Conservation (phyloP, 1,140 invertebrate species). For the Apis dorsata region DNA sequence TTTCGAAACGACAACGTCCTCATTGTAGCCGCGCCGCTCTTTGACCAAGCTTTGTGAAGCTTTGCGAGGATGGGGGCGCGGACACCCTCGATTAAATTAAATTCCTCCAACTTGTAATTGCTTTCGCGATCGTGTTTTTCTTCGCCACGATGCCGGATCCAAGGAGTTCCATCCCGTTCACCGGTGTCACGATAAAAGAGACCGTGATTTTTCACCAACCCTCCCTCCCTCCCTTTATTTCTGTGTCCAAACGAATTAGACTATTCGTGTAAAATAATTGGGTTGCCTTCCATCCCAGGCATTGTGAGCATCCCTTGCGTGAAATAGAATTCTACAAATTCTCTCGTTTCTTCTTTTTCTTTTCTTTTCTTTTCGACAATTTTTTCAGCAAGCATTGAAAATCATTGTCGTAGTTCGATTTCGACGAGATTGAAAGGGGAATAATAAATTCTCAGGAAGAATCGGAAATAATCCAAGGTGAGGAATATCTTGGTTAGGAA, state of each 20-base stretch:
- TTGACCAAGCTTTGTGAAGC: slow-evolving; percentile 17
- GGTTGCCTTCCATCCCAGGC: too few species aligned
- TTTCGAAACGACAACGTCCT: slow-evolving; percentile 22
- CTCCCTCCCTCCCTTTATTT: not conserved
- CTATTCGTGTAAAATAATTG: not conserved
- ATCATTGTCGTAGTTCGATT: not conserved
- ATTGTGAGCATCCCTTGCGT: not conserved
- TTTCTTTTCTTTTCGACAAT: not conserved
- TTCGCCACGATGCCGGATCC: not conserved
- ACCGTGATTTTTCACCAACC: slow-evolving; percentile 1
- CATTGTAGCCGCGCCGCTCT: not conserved
- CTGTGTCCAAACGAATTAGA: not conserved
- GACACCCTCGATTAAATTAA: slow-evolving; percentile 43
- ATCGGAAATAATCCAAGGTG: too few species aligned
- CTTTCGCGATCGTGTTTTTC: slow-evolving; percentile 41
- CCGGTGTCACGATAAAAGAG: not conserved
- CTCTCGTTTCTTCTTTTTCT: not conserved
- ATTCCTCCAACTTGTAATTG: slow-evolving; percentile 49
- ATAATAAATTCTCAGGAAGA: too few species aligned
- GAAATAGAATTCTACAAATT: not conserved
- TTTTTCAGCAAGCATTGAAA: not conserved
- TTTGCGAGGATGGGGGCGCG: not conserved
- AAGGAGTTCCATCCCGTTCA: not conserved
- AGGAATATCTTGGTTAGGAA: too few species aligned
- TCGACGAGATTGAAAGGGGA: not conserved